A percentile compares a stretch with the other conserved stretches of the same genome.
Evolutionary conservation across 2,888 invertebrate species (phyloP).

Genomic region (Chromoteleia sp.): DNA sequence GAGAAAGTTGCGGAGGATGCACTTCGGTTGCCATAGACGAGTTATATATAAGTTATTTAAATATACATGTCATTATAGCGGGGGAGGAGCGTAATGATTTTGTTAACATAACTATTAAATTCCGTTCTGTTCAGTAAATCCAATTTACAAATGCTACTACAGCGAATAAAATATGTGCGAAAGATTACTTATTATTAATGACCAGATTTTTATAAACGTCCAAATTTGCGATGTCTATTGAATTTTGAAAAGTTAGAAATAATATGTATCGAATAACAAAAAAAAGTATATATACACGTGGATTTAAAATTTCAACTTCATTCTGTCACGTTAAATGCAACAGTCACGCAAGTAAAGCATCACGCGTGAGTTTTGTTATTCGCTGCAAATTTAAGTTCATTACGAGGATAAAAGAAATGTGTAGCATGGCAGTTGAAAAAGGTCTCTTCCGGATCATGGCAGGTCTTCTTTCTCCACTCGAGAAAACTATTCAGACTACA

Average conservation of each 20-base stretch:
- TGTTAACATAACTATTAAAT: slow-evolving; percentile 39
- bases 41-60: slow-evolving; percentile 51
- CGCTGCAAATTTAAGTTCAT: slow-evolving; percentile 61
- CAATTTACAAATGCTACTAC: no score
- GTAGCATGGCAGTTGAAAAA: slow-evolving; percentile 39
- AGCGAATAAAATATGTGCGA: no score
- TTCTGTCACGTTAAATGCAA: slow-evolving; percentile 75
- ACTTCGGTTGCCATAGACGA: slow-evolving; percentile 26
- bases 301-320: slow-evolving; percentile 54
- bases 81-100: slow-evolving; percentile 43
- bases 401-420: slow-evolving; percentile 53
- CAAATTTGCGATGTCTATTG: neutral
- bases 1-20: slow-evolving; percentile 57
- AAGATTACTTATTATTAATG: no score
- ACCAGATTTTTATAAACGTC: neutral
- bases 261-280: slow-evolving; percentile 47
- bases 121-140: slow-evolving; percentile 10
- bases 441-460: slow-evolving; percentile 45
- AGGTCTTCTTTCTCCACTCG: slow-evolving; percentile 10
- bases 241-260: slow-evolving; percentile 34
- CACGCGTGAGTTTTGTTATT: slow-evolving; percentile 63
- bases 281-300: slow-evolving; percentile 46
- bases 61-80: slow-evolving; percentile 41
- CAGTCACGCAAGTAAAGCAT: slow-evolving; percentile 77
- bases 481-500: neutral